phyloP scores from a whole-genome alignment of 2,113 vertebrate genomes.

The Coptodon bakossiorum region DNA sequence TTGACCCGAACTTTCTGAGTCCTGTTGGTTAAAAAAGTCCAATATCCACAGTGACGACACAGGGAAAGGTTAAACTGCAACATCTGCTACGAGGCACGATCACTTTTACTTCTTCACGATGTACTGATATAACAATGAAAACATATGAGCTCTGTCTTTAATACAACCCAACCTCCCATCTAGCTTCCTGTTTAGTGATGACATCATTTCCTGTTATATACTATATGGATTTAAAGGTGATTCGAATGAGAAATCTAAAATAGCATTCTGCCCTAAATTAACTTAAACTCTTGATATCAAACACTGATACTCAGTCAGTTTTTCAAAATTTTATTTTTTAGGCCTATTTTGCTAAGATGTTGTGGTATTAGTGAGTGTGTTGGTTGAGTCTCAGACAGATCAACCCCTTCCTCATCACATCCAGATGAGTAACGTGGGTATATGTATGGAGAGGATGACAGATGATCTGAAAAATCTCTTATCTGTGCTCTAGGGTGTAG shows the following conservation, averaged over 20 bases:
- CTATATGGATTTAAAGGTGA: not conserved
- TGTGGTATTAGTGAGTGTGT: not conserved
- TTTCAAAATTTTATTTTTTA: not conserved
- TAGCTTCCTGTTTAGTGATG: not conserved
- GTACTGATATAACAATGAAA: not conserved
- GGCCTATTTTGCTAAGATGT: not conserved
- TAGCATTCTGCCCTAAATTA: not conserved
- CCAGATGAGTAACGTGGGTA: not conserved
- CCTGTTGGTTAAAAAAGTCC: not conserved
- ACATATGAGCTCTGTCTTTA: fast-evolving
- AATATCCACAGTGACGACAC: fast-evolving
- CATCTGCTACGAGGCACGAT: not conserved
- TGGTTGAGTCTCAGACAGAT: not conserved
- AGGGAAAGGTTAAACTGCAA: not conserved
- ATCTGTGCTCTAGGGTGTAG: slow-evolving; percentile 3
- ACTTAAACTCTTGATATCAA: not conserved
- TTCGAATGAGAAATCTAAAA: not conserved
- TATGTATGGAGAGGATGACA: not conserved
- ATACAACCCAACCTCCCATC: not conserved
- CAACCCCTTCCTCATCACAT: not conserved
- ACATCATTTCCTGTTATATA: not conserved
- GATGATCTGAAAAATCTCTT: not conserved
- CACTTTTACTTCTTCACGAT: not conserved
- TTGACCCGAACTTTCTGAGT: not conserved
- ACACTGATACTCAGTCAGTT: not conserved